These are phyloP conservation scores for Metaphire vulgaris DNA, from an alignment of 1,140 invertebrate species.

Conservation along the genomic window DNA sequence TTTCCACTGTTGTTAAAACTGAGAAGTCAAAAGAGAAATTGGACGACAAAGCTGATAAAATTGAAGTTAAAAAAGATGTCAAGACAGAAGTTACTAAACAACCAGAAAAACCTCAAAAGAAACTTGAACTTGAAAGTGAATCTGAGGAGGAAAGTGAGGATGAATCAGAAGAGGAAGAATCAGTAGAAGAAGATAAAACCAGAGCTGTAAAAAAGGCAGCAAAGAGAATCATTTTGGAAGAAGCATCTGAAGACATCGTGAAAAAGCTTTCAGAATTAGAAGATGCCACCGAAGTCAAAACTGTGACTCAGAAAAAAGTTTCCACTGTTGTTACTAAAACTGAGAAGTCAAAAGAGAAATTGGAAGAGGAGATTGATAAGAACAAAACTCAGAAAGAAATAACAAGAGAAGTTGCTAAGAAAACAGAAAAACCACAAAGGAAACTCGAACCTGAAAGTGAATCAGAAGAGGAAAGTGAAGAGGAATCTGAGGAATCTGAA, in stretches of 20 bases:
- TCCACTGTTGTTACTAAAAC: background rate
- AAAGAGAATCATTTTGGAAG: too few relatives aligned
- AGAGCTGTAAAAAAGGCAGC: too few relatives aligned
- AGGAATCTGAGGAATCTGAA: background rate
- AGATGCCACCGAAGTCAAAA: too few relatives aligned
- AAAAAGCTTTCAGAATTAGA: too few relatives aligned
- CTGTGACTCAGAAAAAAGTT: too few relatives aligned
- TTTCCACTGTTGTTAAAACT: background rate
- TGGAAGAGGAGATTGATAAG: constrained; percentile 8
- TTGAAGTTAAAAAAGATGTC: background rate
- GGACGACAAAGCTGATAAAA: background rate
- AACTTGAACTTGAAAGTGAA: background rate
- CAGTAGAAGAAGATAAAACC: too few relatives aligned
- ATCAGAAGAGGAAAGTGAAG: constrained; percentile 9
- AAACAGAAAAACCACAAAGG: background rate
- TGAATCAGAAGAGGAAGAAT: background rate
- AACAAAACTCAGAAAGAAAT: background rate
- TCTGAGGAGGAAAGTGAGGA: background rate
- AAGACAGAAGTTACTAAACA: background rate
- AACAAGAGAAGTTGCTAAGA: background rate
- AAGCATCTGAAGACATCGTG: too few relatives aligned
- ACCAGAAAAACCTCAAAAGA: background rate
- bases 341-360: constrained; percentile 11
- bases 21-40: background rate
- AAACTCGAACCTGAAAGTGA: background rate